Evolutionary conservation across 2,888 invertebrate genomes (phyloP), one percentile per base, ranked within the genome.

Genomic region (Pyrrhia umbra): DNA sequence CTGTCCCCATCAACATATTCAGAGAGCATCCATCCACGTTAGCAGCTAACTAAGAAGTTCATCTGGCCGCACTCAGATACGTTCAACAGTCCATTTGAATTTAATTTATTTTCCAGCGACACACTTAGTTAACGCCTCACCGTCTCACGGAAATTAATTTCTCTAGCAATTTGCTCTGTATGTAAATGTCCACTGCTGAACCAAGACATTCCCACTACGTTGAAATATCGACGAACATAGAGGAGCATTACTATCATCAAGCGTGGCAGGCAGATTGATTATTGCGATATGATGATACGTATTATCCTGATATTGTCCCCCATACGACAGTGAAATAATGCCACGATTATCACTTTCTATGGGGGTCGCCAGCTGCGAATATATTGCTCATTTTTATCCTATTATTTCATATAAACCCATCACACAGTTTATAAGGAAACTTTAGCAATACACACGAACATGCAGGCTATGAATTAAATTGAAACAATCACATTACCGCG

Each of bases 101-200:
- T 65, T 63, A 79, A 76, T 75, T 68, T 75, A 65, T 71, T 75
- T 79, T 62, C 68, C 46, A 55, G 57, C 52, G 65, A 71, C 76
- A 62, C 62, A 57, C 68, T 62, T 74, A 75, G 68, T 65, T 71
- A 59, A 60, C 65, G 50, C 61, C 49, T 40, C 58, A 49, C 47
- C 51, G 68, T 55, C 59, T 68, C 62, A 55, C 65, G 60, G 68
- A 75, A 71, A 72, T 68, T 65, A 72, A 68, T 77, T 79, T 77
- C 65, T 63, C 64, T 27, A 56, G 72, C 65, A 71, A 79, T 75
- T 77, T 68, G 46, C 60, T 64, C 49, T 58, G 40, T 68, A 61
- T 66, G 66, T 51, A 62, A 62, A 71, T 68, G 59, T 51, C 52
- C 56, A 62, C 37, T 52, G 42, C 6, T 27, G 34, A 51, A 58